Percentiles rank a stretch among this genome's conserved stretches.
These are phyloP conservation scores for Autographa pulchrina DNA, from an alignment of 2,888 invertebrate genomes.

Conservation along the genomic window DNA sequence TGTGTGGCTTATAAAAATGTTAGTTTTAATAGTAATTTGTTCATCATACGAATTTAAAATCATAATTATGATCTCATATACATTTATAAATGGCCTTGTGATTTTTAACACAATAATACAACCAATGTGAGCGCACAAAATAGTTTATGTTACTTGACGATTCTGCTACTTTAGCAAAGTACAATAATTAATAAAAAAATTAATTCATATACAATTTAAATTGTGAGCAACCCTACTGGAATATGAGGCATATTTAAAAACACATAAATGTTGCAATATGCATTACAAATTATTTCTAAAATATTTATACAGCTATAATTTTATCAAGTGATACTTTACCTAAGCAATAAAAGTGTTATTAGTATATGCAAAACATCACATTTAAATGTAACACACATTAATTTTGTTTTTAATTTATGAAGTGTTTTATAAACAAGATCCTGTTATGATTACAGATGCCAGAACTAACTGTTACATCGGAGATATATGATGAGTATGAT, in stretches of 20 bases:
- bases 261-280: slow-evolving; percentile 36
- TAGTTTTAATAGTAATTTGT: not conserved
- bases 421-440: slow-evolving; percentile 44
- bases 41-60: not conserved
- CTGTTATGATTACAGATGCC: slow-evolving; percentile 81
- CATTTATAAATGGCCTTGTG: not conserved
- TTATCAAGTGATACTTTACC: slow-evolving; percentile 36
- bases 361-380: slow-evolving; percentile 41
- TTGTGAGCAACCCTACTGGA: slow-evolving; percentile 29
- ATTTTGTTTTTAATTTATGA: slow-evolving; percentile 47
- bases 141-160: not conserved
- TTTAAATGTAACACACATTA: slow-evolving; percentile 48
- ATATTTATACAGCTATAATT: slow-evolving; percentile 43
- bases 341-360: slow-evolving; percentile 46
- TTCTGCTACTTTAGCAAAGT: not conserved
- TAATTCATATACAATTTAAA: slow-evolving; percentile 3
- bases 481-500: slow-evolving; percentile 92
- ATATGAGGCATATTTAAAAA: slow-evolving; percentile 20
- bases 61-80: not conserved
- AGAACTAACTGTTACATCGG: slow-evolving; percentile 91
- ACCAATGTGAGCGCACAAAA: not conserved
- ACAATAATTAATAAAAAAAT: too few species aligned
- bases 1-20: not conserved
- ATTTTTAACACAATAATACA: not conserved
- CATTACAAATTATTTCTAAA: slow-evolving; percentile 44